Base-by-base conservation (phyloP, 2,797 vertebrate species). In the Diplodus sargus region DNA sequence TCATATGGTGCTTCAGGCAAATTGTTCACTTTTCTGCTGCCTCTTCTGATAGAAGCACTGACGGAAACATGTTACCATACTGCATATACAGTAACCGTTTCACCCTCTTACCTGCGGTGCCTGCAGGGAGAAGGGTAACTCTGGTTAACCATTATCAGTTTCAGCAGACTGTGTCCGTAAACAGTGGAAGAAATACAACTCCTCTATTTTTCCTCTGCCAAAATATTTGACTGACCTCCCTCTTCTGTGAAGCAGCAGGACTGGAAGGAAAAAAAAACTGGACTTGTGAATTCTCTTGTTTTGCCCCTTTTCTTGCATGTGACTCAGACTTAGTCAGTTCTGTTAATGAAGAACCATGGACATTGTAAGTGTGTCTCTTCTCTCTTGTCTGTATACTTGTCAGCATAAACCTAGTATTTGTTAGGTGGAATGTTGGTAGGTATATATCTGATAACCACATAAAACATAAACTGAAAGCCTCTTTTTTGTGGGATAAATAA, bases 101-200 rank as follows among this genome's bases (percentile, higher is more conserved):
- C 30, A 53, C 39, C 15, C 42, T 64, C 22, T 30, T 23, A 54
- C 14, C 9, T 57, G 17, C 47, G 4, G 13, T 11, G 14, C 34
- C 16, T 2, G 1, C 53, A 15, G 13, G 20, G 43, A 62, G 25
- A n/a, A 66, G 25, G 34, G 16, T 10, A 28, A 48, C 28, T 11
- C 34, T 16, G 11, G 23, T 18, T 61, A 28, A 58, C 22, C 22
- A 28, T 65, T 43, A 68, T 42, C 62, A 17, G 23, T 12, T 15
- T 70, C 3, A 43, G 52, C 18, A 74, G 76, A 73, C 67, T 68
- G 69, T 69, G 74, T 65, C 47, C 12, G 22, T 58, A 51, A 85
- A 84, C n/a, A 79, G 61, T 74, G 45, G 47, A 7, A 79, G 83
- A 73, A 85, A 86, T 23, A 23, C 4, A 52, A 58, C n/a, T 56